Percentiles rank a stretch among this genome's conserved stretches.
Evolutionary conservation across 1,140 invertebrate genomes (phyloP).

Genomic region (Lepidurus apus): DNA sequence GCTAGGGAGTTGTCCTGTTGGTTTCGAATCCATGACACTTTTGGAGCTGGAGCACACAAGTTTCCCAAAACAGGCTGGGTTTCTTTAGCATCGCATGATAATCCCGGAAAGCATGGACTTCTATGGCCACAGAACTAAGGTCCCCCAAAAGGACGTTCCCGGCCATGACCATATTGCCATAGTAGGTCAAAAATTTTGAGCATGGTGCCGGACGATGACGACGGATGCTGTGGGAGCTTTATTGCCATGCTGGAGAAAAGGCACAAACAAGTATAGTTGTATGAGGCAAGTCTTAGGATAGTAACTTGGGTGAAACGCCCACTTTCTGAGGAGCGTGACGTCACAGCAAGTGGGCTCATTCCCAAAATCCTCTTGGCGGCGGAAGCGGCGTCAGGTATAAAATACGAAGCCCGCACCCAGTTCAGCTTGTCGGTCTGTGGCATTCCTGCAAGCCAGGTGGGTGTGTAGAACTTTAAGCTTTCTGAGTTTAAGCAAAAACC

Average conservation of each 20-base stretch:
- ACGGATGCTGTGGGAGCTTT: not conserved
- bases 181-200: conserved; percentile 15
- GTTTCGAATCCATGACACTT: not conserved
- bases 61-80: conserved; percentile 18
- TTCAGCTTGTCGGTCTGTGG: conserved; percentile 12
- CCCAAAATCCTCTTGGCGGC: conserved; percentile 12
- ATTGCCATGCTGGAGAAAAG: not conserved
- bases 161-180: conserved; percentile 21
- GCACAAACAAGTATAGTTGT: not conserved
- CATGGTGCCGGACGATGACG: not conserved
- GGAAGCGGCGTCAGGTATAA: conserved; percentile 16
- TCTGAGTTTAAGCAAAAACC: conserved; percentile 16
- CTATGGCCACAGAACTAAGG: not conserved
- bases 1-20: not conserved
- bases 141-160: conserved; percentile 2
- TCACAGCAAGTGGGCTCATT: conserved; percentile 21
- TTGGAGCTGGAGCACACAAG: not conserved
- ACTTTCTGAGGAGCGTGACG: conserved; percentile 10
- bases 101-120: conserved; percentile 21
- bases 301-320: conserved; percentile 17
- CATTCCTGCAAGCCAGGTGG: conserved; percentile 17
- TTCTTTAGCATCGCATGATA: not conserved
- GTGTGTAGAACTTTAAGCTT: not conserved
- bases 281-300: not conserved
- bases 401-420: conserved; percentile 17